Evolutionary conservation across 2,888 invertebrate species (phyloP), one percentile per base, ranked within the genome.

Genomic region (Emmelina monodactyla): DNA sequence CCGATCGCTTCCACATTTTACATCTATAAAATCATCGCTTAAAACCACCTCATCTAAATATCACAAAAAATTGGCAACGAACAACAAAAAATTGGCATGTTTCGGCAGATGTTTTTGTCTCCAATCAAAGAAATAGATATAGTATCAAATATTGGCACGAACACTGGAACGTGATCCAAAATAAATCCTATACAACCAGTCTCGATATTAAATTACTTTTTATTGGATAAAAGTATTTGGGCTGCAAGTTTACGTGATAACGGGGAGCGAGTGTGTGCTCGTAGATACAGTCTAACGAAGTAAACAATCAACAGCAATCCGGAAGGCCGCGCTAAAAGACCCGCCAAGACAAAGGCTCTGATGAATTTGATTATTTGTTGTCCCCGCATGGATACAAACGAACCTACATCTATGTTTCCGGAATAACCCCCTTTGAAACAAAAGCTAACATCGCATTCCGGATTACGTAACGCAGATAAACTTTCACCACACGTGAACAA

Each of bases 221-320:
- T n/a, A n/a, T n/a, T n/a, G n/a, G n/a, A n/a, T n/a, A 47, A 10
- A 16, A 16, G 29, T 34, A 34, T 34, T 16, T 25, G 11, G 3
- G 3, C 25, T 3, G 42, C 43, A 46, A 55, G 53, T 44, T 45
- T 50, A 53, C 50, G 49, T 46, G 55, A 67, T 67, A 62, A 62
- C 4, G 11, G 6, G 35, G 31, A 33, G 34, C 14, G 4, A 19
- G n/a, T 53, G 51, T 55, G 68, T 62, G 55, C 58, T 62, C 62
- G 56, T 50, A 46, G 51, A 58, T 60, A 65, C 58, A 62, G 55
- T 55, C 72, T 75, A 76, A 76, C 76, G 78, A 78, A 75, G 76
- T 69, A 75, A 76, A 76, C 75, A 73, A 69, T 68, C 61, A 64
- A 57, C 58, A 59, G 64, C 66, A 61, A 60, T 58, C 56, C 65